phyloP scores from a whole-genome alignment of 2,797 vertebrate species.

The Galaxias olidus region DNA sequence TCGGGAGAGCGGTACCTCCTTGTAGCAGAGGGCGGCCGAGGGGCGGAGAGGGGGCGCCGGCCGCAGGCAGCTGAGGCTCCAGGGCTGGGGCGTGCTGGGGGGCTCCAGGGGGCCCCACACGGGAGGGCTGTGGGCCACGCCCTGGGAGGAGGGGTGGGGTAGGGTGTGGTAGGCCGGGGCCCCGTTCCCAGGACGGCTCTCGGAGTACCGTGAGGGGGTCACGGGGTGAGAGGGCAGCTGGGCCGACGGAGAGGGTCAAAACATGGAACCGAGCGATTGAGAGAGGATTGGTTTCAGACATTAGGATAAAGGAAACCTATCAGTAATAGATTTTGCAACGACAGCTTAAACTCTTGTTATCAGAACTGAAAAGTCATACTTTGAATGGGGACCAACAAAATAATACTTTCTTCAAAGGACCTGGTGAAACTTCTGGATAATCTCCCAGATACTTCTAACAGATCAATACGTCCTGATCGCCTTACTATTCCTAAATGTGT shows the following conservation, averaged over 20 bases:
- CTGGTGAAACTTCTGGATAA: too few species aligned
- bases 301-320: too few species aligned
- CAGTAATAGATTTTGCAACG: too few species aligned
- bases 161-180: constrained; percentile 95
- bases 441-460: too few species aligned
- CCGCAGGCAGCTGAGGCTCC: constrained; percentile 97
- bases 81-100: constrained; percentile 95
- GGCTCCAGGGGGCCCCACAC: constrained; percentile 97
- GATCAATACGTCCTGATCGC: too few species aligned
- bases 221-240: constrained; percentile 94
- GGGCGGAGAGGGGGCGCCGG: constrained; percentile 92
- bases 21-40: constrained; percentile 96
- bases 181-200: constrained; percentile 86
- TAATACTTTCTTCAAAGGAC: too few species aligned
- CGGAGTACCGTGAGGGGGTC: constrained; percentile 92
- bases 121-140: constrained; percentile 88
- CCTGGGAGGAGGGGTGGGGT: constrained; percentile 92
- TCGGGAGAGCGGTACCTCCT: constrained; percentile 80
- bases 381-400: too few species aligned
- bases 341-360: too few species aligned
- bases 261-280: too few species aligned
- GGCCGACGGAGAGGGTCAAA: background rate
- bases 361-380: too few species aligned
- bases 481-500: background rate
- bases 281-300: too few species aligned